Conservation (phyloP, 2,113 vertebrate genomes). For the Hyperoodon ampullatus region DNA sequence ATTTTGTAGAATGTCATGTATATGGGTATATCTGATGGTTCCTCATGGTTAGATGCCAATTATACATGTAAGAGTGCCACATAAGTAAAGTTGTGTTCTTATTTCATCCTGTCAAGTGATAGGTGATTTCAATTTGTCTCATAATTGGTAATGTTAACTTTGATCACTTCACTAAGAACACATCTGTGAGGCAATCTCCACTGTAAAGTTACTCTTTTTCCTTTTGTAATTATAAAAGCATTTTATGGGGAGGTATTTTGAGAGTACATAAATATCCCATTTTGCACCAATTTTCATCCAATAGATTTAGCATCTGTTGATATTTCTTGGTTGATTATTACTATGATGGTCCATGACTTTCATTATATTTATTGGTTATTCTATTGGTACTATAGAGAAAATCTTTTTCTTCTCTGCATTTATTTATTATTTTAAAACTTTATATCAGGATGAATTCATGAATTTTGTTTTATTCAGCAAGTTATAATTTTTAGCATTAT, state of each 20-base stretch:
- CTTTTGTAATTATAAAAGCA: not conserved
- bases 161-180: not conserved
- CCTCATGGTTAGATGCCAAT: not conserved
- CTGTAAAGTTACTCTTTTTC: not conserved
- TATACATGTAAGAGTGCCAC: not conserved
- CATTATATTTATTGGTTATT: not conserved
- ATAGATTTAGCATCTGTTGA: not conserved
- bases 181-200: not conserved
- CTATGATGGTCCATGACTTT: not conserved
- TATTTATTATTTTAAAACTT: not conserved
- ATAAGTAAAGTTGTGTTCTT: not conserved
- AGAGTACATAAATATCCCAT: not conserved
- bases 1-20: not conserved
- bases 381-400: not conserved
- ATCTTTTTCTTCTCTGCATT: not conserved
- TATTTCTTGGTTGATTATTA: not conserved
- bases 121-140: not conserved
- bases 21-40: not conserved
- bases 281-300: not conserved
- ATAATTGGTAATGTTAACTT: not conserved
- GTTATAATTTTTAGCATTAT: not conserved
- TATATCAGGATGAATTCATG: not conserved
- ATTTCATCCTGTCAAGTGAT: not conserved
- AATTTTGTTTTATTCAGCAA: slow-evolving; percentile 25
- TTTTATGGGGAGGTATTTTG: not conserved